Evolutionary conservation across 35 echinoderm and acorn worm species (phyloP).

Genomic region (Ptychodera flava): DNA sequence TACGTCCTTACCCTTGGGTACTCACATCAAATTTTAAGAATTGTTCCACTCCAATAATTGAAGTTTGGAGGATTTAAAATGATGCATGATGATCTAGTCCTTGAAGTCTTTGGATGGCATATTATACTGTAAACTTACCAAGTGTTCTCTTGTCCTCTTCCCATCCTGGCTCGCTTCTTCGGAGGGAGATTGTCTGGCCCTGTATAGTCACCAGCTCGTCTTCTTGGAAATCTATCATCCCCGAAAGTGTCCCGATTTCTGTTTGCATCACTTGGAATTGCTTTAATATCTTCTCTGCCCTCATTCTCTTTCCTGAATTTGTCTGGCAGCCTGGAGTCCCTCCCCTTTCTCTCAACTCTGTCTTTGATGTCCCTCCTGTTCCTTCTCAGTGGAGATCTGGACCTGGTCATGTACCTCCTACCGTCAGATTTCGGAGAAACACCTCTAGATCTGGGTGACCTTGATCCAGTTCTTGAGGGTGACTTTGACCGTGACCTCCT

Average conservation of each 20-base stretch:
- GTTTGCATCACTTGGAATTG: neutral
- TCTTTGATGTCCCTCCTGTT: conserved; percentile 34
- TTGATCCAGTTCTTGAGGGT: conserved; percentile 8
- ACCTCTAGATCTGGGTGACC: neutral
- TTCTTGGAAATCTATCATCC: neutral
- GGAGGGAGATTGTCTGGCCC: neutral
- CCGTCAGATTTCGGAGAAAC: neutral
- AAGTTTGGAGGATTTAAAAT: too few relatives aligned
- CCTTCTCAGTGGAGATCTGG: conserved; percentile 24
- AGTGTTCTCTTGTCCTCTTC: neutral
- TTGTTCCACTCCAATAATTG: too few relatives aligned
- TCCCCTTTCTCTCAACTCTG: conserved; percentile 12
- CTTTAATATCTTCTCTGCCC: conserved; percentile 27
- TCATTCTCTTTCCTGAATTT: conserved; percentile 17
- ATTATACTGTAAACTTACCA: neutral
- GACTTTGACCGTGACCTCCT: conserved; percentile 37
- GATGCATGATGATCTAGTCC: too few relatives aligned
- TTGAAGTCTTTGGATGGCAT: too few relatives aligned
- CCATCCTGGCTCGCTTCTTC: neutral
- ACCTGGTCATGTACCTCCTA: neutral
- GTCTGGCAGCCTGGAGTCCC: conserved; percentile 14
- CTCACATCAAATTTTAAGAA: too few relatives aligned
- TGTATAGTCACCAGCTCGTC: neutral
- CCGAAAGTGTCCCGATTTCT: neutral
- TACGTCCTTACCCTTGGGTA: too few relatives aligned